Evolutionary conservation across 2,113 vertebrate species (phyloP).

Genomic region (Machaerirhynchus nigripectus): DNA sequence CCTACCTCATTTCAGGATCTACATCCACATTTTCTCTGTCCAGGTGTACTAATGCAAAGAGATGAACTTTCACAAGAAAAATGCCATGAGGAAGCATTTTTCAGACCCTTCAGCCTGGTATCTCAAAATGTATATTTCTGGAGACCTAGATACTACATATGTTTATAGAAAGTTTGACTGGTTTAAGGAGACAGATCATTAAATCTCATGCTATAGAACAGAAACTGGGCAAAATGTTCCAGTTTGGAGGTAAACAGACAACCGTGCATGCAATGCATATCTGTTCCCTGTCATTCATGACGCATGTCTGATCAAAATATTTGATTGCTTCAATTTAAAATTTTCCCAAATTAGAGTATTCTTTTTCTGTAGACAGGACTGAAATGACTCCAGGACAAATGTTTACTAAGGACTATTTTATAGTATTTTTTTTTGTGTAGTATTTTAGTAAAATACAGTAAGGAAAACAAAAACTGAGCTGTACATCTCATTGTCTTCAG

Average conservation of each 20-base stretch:
- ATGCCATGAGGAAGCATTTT: neutral
- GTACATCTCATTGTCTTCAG: neutral
- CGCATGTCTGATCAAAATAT: neutral
- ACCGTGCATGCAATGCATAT: neutral
- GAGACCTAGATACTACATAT: neutral
- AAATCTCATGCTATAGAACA: neutral
- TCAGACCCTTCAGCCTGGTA: neutral
- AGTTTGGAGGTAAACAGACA: neutral
- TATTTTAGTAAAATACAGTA: neutral
- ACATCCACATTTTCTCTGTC: slow-evolving; percentile 6
- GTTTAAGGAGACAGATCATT: neutral
- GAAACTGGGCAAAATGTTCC: neutral
- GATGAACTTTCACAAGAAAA: neutral
- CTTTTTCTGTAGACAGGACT: neutral
- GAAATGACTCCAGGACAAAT: neutral
- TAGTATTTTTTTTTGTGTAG: neutral
- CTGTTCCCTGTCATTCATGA: neutral
- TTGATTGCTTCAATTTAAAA: neutral
- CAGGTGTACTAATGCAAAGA: neutral
- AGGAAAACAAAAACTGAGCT: neutral
- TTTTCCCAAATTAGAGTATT: neutral
- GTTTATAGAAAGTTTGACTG: neutral
- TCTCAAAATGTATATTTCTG: neutral
- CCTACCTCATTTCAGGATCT: neutral
- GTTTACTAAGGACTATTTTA: neutral